Conservation (phyloP, 64 coral and sea anemone species). For the Montipora capricornis region DNA sequence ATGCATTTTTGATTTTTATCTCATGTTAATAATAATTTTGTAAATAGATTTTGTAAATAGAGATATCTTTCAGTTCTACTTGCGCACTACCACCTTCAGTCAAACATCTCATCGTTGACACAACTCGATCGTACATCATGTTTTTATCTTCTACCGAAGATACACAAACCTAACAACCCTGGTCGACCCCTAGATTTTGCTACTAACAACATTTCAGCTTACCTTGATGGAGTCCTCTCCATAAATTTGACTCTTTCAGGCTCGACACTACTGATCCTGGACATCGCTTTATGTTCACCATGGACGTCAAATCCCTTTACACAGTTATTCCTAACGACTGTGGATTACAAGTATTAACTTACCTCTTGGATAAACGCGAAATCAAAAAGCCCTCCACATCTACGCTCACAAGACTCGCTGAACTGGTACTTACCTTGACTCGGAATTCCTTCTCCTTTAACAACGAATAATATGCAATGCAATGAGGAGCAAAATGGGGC, state of each 20-base stretch:
- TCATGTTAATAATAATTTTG: too few species aligned
- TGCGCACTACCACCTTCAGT: too few species aligned
- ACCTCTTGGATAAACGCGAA: not conserved
- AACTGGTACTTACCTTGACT: slow-evolving; percentile 11
- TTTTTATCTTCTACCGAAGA: too few species aligned
- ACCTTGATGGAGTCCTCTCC: not conserved
- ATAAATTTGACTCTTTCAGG: slow-evolving; percentile 15
- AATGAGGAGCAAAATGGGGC: not conserved
- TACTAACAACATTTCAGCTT: not conserved
- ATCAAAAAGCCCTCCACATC: not conserved
- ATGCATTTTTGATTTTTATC: too few species aligned
- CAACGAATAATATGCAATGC: not conserved
- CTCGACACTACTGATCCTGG: not conserved
- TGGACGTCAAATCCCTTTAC: not conserved
- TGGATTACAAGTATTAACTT: slow-evolving; percentile 26
- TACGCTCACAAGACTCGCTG: slow-evolving; percentile 38
- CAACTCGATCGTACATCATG: too few species aligned
- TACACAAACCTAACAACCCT: too few species aligned
- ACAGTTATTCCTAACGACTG: slow-evolving; percentile 42
- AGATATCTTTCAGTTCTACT: too few species aligned
- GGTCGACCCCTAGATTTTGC: too few species aligned
- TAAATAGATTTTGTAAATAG: too few species aligned
- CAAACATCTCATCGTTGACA: too few species aligned
- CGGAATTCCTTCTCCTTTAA: not conserved
- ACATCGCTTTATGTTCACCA: slow-evolving; percentile 20